phyloP scores from a whole-genome alignment of 2,888 invertebrate species.

The Brachyptera putata region DNA sequence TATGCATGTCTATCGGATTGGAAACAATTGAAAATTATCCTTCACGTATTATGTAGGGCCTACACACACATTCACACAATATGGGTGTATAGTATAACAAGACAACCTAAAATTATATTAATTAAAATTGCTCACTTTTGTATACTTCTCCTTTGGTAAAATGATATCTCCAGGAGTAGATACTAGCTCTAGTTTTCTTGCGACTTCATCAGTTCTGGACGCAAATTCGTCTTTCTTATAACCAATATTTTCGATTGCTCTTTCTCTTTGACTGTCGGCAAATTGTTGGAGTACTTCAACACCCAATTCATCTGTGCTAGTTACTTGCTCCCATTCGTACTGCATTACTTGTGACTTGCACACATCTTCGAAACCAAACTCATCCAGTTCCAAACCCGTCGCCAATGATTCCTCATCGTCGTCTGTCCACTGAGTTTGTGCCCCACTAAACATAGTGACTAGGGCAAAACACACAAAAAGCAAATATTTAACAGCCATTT shows the following conservation, averaged over 20 bases:
- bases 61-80: too few relatives aligned
- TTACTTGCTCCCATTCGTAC: constrained; percentile 1
- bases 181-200: constrained; percentile 5
- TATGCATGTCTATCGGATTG: too few relatives aligned
- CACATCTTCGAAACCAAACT: constrained; percentile 9
- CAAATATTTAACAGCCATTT: too few relatives aligned
- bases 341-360: neutral
- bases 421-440: neutral
- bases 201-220: neutral
- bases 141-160: constrained; percentile 1
- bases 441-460: neutral
- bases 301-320: neutral
- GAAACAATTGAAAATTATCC: too few relatives aligned
- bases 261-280: neutral
- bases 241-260: neutral
- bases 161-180: constrained; percentile 4
- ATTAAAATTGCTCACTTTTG: too few relatives aligned
- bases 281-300: neutral
- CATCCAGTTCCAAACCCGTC: constrained; percentile 10
- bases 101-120: too few relatives aligned
- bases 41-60: too few relatives aligned
- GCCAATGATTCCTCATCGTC: neutral
- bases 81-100: too few relatives aligned
- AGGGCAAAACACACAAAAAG: neutral
- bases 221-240: neutral